A percentile compares a stretch with the other conserved stretches of the same genome.
phyloP scores from a whole-genome alignment of 1,140 invertebrate genomes.

The Cataglyphis hispanica region DNA sequence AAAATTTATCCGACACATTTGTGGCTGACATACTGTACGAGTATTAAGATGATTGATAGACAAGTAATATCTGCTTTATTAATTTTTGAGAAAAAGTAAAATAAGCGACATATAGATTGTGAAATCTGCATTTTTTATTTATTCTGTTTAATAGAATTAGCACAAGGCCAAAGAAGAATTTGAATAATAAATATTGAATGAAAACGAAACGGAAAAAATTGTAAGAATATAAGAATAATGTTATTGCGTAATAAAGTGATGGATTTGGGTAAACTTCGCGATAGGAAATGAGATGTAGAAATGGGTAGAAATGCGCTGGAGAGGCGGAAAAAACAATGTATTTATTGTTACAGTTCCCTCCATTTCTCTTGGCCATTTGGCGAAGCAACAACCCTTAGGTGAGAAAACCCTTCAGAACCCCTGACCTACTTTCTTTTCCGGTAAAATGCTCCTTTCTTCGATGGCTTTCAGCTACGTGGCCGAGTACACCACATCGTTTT shows the following conservation, averaged over 20 bases:
- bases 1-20: no score
- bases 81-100: neutral
- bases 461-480: neutral
- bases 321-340: conserved; percentile 46
- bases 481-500: neutral
- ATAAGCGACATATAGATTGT: neutral
- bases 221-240: neutral
- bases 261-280: neutral
- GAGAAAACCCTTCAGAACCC: conserved; percentile 35
- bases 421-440: conserved; percentile 62
- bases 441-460: conserved; percentile 10
- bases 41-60: neutral
- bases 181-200: conserved; percentile 1
- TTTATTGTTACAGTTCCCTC: conserved; percentile 41
- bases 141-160: neutral
- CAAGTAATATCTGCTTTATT: no score
- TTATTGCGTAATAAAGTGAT: neutral
- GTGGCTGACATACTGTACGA: no score
- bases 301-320: neutral
- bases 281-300: conserved; percentile 33
- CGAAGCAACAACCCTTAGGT: conserved; percentile 60
- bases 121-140: neutral
- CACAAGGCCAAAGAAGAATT: neutral
- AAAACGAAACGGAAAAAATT: neutral
- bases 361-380: conserved; percentile 49